phyloP scores from a whole-genome alignment of 2,888 invertebrate genomes.

The Uropetala carovei region DNA sequence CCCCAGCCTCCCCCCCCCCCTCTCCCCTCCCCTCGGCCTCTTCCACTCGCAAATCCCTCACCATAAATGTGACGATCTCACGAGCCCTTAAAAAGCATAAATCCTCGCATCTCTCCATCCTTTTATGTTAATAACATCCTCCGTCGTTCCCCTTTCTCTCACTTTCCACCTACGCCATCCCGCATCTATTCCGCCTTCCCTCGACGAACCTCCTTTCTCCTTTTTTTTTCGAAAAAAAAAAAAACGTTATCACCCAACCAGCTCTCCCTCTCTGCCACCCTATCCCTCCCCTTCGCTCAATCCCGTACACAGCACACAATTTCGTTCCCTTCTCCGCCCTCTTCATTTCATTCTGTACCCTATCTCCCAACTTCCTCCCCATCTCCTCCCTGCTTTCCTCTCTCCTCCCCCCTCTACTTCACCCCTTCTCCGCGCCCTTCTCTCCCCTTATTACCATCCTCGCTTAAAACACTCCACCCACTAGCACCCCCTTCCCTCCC shows the following conservation, averaged over 20 bases:
- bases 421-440: not conserved
- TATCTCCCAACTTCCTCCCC: not conserved
- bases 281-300: no score
- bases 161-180: no score
- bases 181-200: no score
- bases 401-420: not conserved
- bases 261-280: not conserved
- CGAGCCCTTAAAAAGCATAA: conserved; percentile 1
- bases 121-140: not conserved
- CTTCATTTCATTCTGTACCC: not conserved
- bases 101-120: not conserved
- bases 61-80: not conserved
- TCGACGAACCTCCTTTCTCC: no score
- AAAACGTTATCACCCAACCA: not conserved
- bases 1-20: no score
- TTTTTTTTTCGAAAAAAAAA: not conserved
- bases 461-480: conserved; percentile 20
- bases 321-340: not conserved
- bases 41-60: not conserved
- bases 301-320: not conserved
- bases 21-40: no score
- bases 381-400: not conserved
- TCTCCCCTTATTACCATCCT: conserved; percentile 23
- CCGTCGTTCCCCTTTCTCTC: not conserved
- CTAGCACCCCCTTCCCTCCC: not conserved